Evolutionary conservation across 2,888 invertebrate species (phyloP), one percentile per base, ranked within the genome.

Genomic region (Epirrhoe tristata): DNA sequence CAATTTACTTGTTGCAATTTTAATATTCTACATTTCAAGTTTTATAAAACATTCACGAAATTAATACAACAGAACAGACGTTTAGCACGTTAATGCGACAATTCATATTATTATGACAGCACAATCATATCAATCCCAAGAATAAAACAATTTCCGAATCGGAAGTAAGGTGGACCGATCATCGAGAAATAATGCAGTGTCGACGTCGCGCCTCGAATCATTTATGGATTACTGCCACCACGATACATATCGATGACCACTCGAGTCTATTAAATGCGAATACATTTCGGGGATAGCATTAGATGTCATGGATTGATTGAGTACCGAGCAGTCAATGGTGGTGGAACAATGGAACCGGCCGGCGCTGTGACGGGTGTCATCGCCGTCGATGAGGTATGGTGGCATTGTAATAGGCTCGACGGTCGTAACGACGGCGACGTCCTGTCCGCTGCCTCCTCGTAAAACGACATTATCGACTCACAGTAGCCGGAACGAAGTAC

Each of bases 401-500:
- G 87, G 91, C 88, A 92, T 92, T 91, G 91, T 91, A 89, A 91
- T 91, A 89, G 93, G 90, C 86, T 89, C 87, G 87, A 83, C 87
- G 87, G 91, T 90, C 88, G 86, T 89, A 89, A 93, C 92, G 93
- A 90, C 90, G 90, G 89, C 92, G 90, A 93, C 93, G 93, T 93
- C 93, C 93, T 92, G 91, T 91, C 91, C 90, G 89, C 88, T 84
- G 83, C 87, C 90, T 85, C 88, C 86, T 93, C 93, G 91, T 93
- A 93, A 93, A 93, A 92, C 88, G 90, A 93, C 93, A 93, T 90
- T 92, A 93, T 91, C 91, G 91, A 93, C 88, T 85, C 89, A 92
- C 93, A 91, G 93, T 92, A 93, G 93, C 93, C 93, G 93, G 93
- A 93, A 93, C 93, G 92, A 87, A 85, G 88, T 91, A 93, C 93